Evolutionary conservation across 2,797 vertebrate genomes (phyloP), one percentile per base, ranked within the genome.

Genomic region (Glossophaga mutica): DNA sequence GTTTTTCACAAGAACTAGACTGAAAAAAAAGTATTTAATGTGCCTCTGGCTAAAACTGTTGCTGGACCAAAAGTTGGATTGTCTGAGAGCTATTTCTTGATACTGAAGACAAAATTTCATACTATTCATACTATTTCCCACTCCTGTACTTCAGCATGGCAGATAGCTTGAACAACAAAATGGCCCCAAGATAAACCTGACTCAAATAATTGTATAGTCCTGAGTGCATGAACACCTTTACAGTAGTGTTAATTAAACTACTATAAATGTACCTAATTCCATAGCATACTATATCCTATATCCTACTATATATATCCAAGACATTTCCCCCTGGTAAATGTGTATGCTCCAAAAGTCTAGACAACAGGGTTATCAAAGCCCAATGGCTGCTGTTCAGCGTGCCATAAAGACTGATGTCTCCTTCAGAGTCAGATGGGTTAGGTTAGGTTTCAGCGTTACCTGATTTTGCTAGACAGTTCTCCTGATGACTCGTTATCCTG

Each of bases 401-500:
- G 46, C 21, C 26, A 22, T 34, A 29, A 89, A 29, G 39, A 78
- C 83, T 92, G 26, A 73, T 32, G 42, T 70, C 39, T 52, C 67
- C 48, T 92, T 91, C 70, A 76, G 19, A 84, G 24, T 65, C 50
- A 91, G 87, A 55, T 18, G 29, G 57, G 62, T 74, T 85, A 48
- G 42, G 44, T 67, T 90, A 77, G 82, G 76, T 73, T 92, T 89
- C 62, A 52, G 46, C 3, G 10, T 95, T 97, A 98, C 98, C 98
- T 98, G 88, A 98, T 98, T 96, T 97, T 98, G 94, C 94, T 97
- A 11, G 97, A 97, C 3, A 95, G 93, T 46, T 98, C 97, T 88
- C 94, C 71, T 85, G 94, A 93, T 83, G 96, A 89, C 50, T 98
- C 97, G 9, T 96, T 88, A 73, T 98, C 98, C 96, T 97, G 97